These are phyloP conservation scores for Macropis europaea DNA, from an alignment of 2,888 invertebrate genomes.

Conservation along the genomic window DNA sequence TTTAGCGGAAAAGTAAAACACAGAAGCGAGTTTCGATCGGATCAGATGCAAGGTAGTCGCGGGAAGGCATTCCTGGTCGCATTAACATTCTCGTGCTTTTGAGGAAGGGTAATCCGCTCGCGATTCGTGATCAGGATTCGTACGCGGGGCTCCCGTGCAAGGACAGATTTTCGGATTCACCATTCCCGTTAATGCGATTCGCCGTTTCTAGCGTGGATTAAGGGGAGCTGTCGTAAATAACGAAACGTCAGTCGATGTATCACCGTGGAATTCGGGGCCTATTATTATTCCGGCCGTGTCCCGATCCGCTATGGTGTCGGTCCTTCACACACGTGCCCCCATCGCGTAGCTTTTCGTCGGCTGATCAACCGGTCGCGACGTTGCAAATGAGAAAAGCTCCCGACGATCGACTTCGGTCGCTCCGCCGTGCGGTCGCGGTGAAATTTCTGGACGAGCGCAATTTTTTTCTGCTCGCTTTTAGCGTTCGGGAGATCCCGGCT, in stretches of 20 bases:
- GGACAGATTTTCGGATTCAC: slow-evolving; percentile 51
- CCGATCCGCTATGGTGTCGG: slow-evolving; percentile 60
- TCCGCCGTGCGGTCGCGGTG: background rate
- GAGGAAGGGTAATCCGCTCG: slow-evolving; percentile 53
- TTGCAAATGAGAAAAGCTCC: slow-evolving; percentile 23
- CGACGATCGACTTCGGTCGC: slow-evolving; percentile 2
- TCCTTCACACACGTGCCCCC: slow-evolving; percentile 48
- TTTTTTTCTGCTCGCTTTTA: background rate
- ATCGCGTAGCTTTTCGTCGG: slow-evolving; percentile 48
- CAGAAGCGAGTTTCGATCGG: slow-evolving; percentile 13
- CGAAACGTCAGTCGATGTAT: slow-evolving; percentile 75
- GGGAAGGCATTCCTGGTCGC: slow-evolving; percentile 36
- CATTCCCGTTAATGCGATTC: slow-evolving; percentile 59
- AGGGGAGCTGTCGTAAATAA: slow-evolving; percentile 73
- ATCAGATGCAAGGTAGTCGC: slow-evolving; percentile 5
- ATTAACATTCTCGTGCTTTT: slow-evolving; percentile 47
- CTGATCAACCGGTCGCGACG: slow-evolving; percentile 37
- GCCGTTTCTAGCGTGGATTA: slow-evolving; percentile 67
- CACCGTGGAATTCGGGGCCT: slow-evolving; percentile 72
- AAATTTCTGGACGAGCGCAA: no score
- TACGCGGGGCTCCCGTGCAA: slow-evolving; percentile 33
- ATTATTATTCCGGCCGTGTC: slow-evolving; percentile 72
- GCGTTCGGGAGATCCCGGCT: background rate
- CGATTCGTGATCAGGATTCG: slow-evolving; percentile 54
- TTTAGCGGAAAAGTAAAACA: background rate